Conservation (phyloP, 2,888 invertebrate genomes). For the Drosophila differens region DNA sequence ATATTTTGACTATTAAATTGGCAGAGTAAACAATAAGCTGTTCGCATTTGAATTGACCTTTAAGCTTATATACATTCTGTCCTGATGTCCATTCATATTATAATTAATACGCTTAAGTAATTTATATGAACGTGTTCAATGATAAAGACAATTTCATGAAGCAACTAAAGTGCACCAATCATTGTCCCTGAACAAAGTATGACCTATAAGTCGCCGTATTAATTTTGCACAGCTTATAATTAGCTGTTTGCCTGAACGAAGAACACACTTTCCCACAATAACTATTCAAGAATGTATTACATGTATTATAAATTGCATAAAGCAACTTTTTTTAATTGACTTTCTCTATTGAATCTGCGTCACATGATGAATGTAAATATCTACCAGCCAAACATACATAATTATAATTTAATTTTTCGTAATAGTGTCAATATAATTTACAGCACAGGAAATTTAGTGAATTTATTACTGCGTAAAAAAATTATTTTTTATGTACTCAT, state of each 20-base stretch:
- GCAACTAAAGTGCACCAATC: background rate
- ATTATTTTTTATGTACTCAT: slow-evolving; percentile 4
- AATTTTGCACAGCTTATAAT: background rate
- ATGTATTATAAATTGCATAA: background rate
- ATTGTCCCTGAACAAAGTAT: background rate
- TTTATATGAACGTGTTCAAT: background rate
- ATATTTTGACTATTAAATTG: background rate
- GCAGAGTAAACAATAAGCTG: background rate
- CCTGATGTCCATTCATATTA: background rate
- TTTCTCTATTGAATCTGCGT: slow-evolving; percentile 6
- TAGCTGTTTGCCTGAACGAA: background rate
- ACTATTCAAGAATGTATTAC: background rate
- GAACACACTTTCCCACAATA: background rate
- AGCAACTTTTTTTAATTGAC: slow-evolving; percentile 21
- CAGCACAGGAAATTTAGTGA: slow-evolving; percentile 40
- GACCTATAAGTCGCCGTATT: background rate
- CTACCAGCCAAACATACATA: slow-evolving; percentile 17
- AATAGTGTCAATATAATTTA: slow-evolving; percentile 52
- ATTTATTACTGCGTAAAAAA: slow-evolving; percentile 59
- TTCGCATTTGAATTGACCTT: background rate
- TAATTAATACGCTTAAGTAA: background rate
- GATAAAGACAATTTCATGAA: background rate
- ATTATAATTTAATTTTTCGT: slow-evolving; percentile 38
- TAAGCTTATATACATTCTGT: background rate
- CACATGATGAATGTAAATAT: slow-evolving; percentile 38